phyloP scores from a whole-genome alignment of 2,888 invertebrate species.

The Xanthorhoe designata region DNA sequence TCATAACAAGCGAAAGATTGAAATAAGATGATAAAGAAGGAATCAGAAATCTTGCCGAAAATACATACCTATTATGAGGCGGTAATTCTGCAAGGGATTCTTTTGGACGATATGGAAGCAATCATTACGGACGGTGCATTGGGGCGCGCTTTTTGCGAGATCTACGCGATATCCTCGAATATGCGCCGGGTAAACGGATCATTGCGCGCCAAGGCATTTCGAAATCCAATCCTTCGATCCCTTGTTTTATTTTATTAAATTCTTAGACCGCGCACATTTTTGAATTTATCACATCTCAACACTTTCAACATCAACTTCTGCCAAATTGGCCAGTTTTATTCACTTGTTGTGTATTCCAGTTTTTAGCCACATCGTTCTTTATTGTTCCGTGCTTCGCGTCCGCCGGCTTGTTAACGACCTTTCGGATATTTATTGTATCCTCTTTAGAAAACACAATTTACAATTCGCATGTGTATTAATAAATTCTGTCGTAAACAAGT shows the following conservation, averaged over 20 bases:
- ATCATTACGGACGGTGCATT: conserved; percentile 74
- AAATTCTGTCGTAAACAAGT: conserved; percentile 39
- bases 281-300: conserved; percentile 44
- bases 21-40: conserved; percentile 78
- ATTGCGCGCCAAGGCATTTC: conserved; percentile 61
- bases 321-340: conserved; percentile 65
- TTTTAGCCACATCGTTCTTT: conserved; percentile 76
- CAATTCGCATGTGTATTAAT: conserved; percentile 60
- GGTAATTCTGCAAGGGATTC: conserved; percentile 83
- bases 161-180: conserved; percentile 76
- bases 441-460: conserved; percentile 82
- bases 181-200: conserved; percentile 67
- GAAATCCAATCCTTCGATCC: conserved; percentile 57
- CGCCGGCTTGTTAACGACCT: conserved; percentile 82
- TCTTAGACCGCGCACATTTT: conserved; percentile 45
- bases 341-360: conserved; percentile 67
- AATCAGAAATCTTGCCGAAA: conserved; percentile 83
- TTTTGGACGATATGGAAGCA: conserved; percentile 77
- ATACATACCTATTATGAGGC: conserved; percentile 77
- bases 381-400: conserved; percentile 75
- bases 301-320: conserved; percentile 51
- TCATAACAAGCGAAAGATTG: conserved; percentile 82
- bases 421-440: conserved; percentile 83
- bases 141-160: conserved; percentile 71
- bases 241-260: conserved; percentile 53